Conservation (phyloP, 2,888 invertebrate genomes). For the Pemphredon lugubris region DNA sequence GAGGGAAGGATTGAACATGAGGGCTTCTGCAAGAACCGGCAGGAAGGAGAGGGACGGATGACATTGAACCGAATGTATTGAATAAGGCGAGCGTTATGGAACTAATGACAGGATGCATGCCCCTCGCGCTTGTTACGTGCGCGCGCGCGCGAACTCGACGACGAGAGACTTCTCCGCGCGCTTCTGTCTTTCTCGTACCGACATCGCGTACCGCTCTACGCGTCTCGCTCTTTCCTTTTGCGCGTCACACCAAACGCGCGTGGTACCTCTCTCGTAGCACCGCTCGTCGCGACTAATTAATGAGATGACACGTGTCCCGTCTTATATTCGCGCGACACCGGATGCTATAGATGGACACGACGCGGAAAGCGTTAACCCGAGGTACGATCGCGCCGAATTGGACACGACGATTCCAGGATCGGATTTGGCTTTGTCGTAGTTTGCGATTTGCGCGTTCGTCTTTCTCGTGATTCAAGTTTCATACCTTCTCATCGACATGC, state of each 20-base stretch:
- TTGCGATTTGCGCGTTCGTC: too few relatives aligned
- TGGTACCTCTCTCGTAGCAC: neutral
- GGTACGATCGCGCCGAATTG: too few relatives aligned
- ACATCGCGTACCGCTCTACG: slow-evolving; percentile 11
- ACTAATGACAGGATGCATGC: slow-evolving; percentile 77
- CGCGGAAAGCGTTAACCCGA: neutral
- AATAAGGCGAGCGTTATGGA: slow-evolving; percentile 72
- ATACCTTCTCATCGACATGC: too few relatives aligned
- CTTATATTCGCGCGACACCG: slow-evolving; percentile 7
- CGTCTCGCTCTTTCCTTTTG: slow-evolving; percentile 1
- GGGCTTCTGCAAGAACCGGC: slow-evolving; percentile 55
- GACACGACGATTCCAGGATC: too few relatives aligned
- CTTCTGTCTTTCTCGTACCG: slow-evolving; percentile 39
- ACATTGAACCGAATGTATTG: slow-evolving; percentile 79
- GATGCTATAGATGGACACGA: neutral
- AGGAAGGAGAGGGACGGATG: slow-evolving; percentile 72
- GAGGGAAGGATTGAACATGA: slow-evolving; percentile 34
- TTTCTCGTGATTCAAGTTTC: too few relatives aligned
- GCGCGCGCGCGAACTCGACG: too few relatives aligned
- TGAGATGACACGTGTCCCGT: slow-evolving; percentile 1
- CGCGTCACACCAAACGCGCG: neutral
- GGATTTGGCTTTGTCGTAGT: too few relatives aligned
- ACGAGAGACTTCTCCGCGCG: slow-evolving; percentile 43
- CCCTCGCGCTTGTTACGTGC: slow-evolving; percentile 69
- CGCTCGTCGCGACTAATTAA: neutral